Conservation (phyloP, 2,113 vertebrate genomes). For the Megalops atlanticus region DNA sequence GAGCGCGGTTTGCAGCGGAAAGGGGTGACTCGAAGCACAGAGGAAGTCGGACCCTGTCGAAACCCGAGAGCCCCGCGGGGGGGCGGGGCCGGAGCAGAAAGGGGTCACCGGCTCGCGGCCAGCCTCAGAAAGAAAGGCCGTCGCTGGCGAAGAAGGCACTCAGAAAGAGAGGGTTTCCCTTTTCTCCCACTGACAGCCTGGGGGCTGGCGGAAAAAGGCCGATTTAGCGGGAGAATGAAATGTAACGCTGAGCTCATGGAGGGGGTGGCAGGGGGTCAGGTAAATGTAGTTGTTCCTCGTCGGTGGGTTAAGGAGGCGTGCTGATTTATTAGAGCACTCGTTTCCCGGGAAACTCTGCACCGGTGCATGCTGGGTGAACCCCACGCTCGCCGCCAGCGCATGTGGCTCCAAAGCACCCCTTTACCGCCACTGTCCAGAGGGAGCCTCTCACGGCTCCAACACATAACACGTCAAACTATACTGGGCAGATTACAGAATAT, state of each 20-base stretch:
- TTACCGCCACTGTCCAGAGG: not conserved
- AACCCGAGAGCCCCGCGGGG: not conserved
- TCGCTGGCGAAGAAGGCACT: not conserved
- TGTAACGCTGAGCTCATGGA: constrained; percentile 35
- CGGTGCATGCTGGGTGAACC: not conserved
- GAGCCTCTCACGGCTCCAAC: not conserved
- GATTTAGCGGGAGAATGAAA: constrained; percentile 36
- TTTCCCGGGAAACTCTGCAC: not conserved
- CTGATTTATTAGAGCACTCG: constrained; percentile 7
- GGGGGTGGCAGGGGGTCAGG: too few relatives aligned
- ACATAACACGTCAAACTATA: too few relatives aligned
- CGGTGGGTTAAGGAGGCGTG: constrained; percentile 46
- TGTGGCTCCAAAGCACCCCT: not conserved
- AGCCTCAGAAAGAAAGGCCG: not conserved
- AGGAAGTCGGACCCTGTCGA: not conserved
- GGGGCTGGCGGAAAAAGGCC: not conserved
- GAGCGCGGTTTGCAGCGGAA: not conserved
- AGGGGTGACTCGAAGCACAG: not conserved
- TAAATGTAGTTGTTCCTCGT: constrained; percentile 44
- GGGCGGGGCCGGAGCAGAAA: not conserved
- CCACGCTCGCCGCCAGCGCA: not conserved
- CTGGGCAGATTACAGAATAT: too few relatives aligned
- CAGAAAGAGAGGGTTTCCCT: not conserved
- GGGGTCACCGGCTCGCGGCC: not conserved
- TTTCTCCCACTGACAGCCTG: not conserved